Evolutionary conservation across 2,113 vertebrate genomes (phyloP), one percentile per base, ranked within the genome.

Genomic region (Eonycteris spelaea): DNA sequence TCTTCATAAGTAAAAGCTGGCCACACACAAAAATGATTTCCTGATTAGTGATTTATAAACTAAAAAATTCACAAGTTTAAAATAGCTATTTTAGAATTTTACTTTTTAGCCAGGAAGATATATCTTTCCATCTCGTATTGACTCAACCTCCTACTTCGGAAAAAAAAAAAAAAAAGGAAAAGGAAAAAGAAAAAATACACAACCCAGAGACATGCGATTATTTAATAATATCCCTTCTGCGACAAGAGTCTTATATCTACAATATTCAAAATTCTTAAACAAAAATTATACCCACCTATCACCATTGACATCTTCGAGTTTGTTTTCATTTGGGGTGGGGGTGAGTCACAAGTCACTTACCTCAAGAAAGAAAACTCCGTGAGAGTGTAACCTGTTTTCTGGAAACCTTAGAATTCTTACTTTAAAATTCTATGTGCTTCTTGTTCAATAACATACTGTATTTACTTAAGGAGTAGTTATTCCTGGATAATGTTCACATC

Each of bases 21-120:
- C 53, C 30, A 38, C 94, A 96, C 12, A 0, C 43, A 78, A 63
- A 12, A 43, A 78, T 0, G 0, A 74, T 1, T 87, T 59, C 45
- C 86, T 45, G 65, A 94, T 83, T 21, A 70, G 96, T 96, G 74
- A 92, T 94, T 98, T 88, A 86, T 86, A 95, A 97, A 92, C 78
- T 97, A 93, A 96, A 98, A 73, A 51, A 26, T 3, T 30, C 0
- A 4, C n/a, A 51, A 21, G 78, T 92, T 90, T 93, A 86, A 97
- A 97, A 86, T 55, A 90, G 21, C 68, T 53, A 5, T 91, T 97
- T 96, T 94, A 94, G 85, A 97, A 92, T 97, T 98, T 98, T 95
- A 93, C 13, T 79, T 89, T 86, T 93, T 3, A 40, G 48, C 75
- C 85, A 95, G 65, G n/a, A 53, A 95, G 51, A 79, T 30, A 57